Percentiles rank a stretch among this genome's conserved stretches.
Conservation (phyloP, 2,113 vertebrate genomes). For the Peucedramus taeniatus region DNA sequence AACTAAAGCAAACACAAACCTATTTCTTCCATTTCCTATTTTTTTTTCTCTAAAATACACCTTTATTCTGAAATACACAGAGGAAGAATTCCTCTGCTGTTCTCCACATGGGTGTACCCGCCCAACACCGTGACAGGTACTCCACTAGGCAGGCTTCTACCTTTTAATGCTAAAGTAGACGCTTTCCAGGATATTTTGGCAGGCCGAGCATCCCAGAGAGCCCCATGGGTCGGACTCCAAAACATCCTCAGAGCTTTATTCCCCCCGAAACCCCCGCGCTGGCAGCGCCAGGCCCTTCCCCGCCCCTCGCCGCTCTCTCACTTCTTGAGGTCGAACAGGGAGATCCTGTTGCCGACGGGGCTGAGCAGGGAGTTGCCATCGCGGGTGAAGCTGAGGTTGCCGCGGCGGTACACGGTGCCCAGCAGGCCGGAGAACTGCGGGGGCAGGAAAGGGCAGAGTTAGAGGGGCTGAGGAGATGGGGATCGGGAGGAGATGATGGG, state of each 20-base stretch:
- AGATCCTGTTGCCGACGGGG: slow-evolving; percentile 91
- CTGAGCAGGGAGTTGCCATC: slow-evolving; percentile 90
- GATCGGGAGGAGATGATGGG: not conserved
- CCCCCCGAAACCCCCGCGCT: not conserved
- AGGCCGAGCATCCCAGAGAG: accelerated
- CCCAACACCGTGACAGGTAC: not conserved
- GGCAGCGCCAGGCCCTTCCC: not conserved
- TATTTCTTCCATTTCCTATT: accelerated
- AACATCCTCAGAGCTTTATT: accelerated
- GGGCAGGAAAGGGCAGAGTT: not conserved
- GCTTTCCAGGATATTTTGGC: accelerated
- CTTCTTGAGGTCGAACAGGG: slow-evolving; percentile 92
- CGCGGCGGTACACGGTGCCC: slow-evolving; percentile 90
- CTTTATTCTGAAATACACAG: no score
- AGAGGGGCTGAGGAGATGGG: not conserved
- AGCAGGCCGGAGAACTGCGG: slow-evolving; percentile 90
- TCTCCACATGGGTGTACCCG: accelerated
- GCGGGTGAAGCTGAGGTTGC: slow-evolving; percentile 86
- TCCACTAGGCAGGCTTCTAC: not conserved
- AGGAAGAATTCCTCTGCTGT: accelerated
- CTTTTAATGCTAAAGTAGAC: accelerated
- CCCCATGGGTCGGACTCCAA: not conserved
- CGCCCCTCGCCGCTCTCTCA: slow-evolving; percentile 49
- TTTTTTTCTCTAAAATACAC: not conserved
- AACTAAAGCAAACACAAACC: not conserved